Conservation (phyloP, 64 coral and sea anemone species). For the Stichodactyla helianthus region DNA sequence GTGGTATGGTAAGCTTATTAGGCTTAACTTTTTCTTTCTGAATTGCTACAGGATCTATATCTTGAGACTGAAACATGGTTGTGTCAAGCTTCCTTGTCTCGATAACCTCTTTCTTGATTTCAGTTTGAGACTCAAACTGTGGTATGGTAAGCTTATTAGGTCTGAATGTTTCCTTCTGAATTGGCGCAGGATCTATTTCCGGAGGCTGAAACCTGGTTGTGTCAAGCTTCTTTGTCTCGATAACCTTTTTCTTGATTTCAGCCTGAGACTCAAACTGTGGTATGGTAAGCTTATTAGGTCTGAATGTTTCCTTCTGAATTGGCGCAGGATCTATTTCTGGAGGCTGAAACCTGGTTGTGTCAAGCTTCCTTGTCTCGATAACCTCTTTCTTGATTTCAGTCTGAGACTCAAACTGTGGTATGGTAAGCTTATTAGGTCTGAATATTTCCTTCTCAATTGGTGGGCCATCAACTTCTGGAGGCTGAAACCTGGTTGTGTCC, state of each 20-base stretch:
- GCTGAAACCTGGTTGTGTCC: background rate
- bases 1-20: background rate
- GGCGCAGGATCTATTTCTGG: background rate
- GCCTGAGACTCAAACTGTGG: background rate
- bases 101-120: background rate
- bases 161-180: background rate
- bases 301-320: background rate
- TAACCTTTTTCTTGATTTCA: background rate
- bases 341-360: background rate
- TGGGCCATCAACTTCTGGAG: no score
- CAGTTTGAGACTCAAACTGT: background rate
- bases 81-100: background rate
- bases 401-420: no score
- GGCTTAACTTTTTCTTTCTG: background rate
- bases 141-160: background rate
- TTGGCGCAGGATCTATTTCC: background rate
- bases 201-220: background rate
- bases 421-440: no score
- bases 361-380: background rate
- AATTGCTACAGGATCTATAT: background rate
- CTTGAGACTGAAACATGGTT: background rate
- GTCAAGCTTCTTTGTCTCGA: background rate
- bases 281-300: background rate
- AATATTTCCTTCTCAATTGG: no score
- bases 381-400: no score